These are phyloP conservation scores for Trichoplusia ni DNA, from an alignment of 1,140 invertebrate species.

Conservation along the genomic window DNA sequence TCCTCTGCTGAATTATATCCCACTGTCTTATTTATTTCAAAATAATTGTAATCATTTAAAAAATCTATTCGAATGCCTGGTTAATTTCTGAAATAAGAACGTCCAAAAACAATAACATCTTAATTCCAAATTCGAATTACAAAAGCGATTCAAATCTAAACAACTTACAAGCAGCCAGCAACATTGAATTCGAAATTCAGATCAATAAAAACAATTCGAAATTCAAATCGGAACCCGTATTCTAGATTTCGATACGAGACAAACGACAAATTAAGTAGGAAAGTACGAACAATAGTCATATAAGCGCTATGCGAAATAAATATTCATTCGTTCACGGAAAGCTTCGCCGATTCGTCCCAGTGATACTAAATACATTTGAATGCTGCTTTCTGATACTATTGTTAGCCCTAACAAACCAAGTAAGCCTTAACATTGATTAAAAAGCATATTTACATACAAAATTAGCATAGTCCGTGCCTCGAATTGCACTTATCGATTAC, in stretches of 20 bases:
- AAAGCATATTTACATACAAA: conserved; percentile 68
- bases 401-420: conserved; percentile 54
- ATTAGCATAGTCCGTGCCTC: conserved; percentile 74
- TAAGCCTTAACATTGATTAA: conserved; percentile 68
- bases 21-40: too few species aligned
- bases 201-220: conserved; percentile 14
- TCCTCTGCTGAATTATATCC: too few species aligned
- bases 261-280: conserved; percentile 53
- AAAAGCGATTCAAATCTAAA: not conserved
- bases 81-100: too few species aligned
- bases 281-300: conserved; percentile 67
- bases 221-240: conserved; percentile 13
- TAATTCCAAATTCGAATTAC: not conserved
- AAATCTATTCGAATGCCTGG: too few species aligned
- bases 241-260: conserved; percentile 32
- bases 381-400: conserved; percentile 64
- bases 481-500: conserved; percentile 69
- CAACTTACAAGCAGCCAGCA: not conserved
- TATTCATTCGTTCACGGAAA: conserved; percentile 66
- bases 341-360: conserved; percentile 49
- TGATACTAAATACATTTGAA: conserved; percentile 65
- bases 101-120: too few species aligned
- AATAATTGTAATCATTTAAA: too few species aligned
- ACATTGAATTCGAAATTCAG: not conserved
- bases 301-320: conserved; percentile 64